Conservation (phyloP, 2,888 invertebrate genomes). For the Pelosia muscerda region DNA sequence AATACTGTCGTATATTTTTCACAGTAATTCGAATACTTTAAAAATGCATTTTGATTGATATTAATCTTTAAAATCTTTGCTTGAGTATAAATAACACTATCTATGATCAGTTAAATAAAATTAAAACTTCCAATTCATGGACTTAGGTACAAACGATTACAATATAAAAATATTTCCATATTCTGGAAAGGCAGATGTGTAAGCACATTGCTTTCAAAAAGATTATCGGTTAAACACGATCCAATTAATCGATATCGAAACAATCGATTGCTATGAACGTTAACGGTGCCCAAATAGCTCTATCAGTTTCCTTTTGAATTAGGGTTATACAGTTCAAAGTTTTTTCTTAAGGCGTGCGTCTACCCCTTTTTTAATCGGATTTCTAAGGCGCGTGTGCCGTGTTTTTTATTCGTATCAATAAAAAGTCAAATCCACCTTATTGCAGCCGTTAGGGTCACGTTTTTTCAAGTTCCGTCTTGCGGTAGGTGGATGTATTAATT, state of each 20-base stretch:
- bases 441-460: slow-evolving; percentile 81
- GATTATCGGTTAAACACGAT: slow-evolving; percentile 85
- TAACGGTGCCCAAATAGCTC: slow-evolving; percentile 82
- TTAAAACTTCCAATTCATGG: slow-evolving; percentile 26
- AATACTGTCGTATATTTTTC: background rate
- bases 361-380: slow-evolving; percentile 86
- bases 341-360: slow-evolving; percentile 76
- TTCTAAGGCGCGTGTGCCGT: slow-evolving; percentile 78
- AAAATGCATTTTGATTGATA: background rate
- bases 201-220: slow-evolving; percentile 76
- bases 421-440: slow-evolving; percentile 82
- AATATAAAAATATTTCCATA: slow-evolving; percentile 48
- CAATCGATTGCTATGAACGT: slow-evolving; percentile 76
- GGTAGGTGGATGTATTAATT: slow-evolving; percentile 84
- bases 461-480: slow-evolving; percentile 73
- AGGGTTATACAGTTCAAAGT: slow-evolving; percentile 76
- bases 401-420: slow-evolving; percentile 74
- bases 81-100: background rate
- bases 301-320: slow-evolving; percentile 81
- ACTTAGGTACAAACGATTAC: slow-evolving; percentile 25
- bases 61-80: background rate
- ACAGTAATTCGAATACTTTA: background rate
- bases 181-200: slow-evolving; percentile 76
- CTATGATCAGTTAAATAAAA: background rate
- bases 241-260: slow-evolving; percentile 86